Evolutionary conservation across 2,797 vertebrate species (phyloP), one percentile per base, ranked within the genome.

Genomic region (Allobates femoralis): DNA sequence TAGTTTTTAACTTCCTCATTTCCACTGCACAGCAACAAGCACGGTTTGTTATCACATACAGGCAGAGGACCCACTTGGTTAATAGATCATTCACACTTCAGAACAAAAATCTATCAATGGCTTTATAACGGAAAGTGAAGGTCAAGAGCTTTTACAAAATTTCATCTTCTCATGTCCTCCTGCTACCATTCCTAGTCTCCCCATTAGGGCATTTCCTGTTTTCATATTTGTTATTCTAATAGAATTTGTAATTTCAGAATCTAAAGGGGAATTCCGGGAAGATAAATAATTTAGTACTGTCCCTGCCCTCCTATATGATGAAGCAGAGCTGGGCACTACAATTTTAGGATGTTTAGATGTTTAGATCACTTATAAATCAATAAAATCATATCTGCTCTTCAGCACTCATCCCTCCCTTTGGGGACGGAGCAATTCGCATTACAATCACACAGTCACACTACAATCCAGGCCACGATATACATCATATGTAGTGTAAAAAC

Each of bases 181-280:
- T 74, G 53, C 30, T 55, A 53, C 71, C 71, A 79, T 79, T 51
- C 78, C n/a, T 14, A 21, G 26, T 18, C 60, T 81, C 46, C 87
- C 77, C 34, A 62, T 71, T 51, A 64, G 75, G 78, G 46, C 3
- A 62, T 46, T 81, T 85, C 86, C 82, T 62, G 76, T 16, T 75
- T 87, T 84, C 71, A 80, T 87, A 21, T 87, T 85, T 85, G 64
- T 60, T 26, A 46, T 11, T 51, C 21, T 67, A 60, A n/a, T 30
- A 76, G 11, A 58, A 60, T 81, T 69, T 81, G 83, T 51, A 32
- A 80, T 37, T 51, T 19, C 0, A 56, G 79, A 37, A 73, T 50
- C 56, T 86, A 76, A n/a, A n/a, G n/a, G n/a, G n/a, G n/a, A n/a
- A n/a, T n/a, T n/a, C n/a, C n/a, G n/a, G n/a, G n/a, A n/a, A n/a